These are phyloP conservation scores for Rhimphoctona megacephalus DNA, from an alignment of 2,888 invertebrate genomes.

Conservation along the genomic window DNA sequence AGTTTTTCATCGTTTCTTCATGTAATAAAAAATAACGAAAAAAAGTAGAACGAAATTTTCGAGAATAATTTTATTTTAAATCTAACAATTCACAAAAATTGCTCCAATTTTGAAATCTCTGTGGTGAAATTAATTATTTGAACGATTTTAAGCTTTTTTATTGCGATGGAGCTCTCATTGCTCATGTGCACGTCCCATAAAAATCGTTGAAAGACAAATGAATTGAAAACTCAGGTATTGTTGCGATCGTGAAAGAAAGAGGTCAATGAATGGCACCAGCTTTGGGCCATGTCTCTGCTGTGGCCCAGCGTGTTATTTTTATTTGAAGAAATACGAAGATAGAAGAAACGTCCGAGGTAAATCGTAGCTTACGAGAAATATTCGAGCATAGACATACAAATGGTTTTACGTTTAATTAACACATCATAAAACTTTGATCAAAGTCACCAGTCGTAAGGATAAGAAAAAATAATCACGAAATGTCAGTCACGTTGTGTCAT, in stretches of 20 bases:
- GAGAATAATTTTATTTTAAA: not conserved
- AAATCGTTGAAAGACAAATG: conserved; percentile 44
- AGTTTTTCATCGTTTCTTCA: too few relatives aligned
- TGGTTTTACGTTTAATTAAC: conserved; percentile 7
- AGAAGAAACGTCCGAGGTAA: conserved; percentile 73
- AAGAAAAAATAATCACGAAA: conserved; percentile 52
- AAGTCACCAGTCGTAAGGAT: conserved; percentile 24
- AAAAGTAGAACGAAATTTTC: not conserved
- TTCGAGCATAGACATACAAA: not conserved
- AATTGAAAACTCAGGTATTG: conserved; percentile 58
- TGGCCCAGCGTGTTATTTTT: conserved; percentile 72
- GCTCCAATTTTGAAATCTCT: not conserved
- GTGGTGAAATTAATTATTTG: not conserved
- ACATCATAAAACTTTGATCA: conserved; percentile 42
- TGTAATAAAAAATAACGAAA: too few relatives aligned
- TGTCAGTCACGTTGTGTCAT: conserved; percentile 59
- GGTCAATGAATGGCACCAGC: conserved; percentile 75
- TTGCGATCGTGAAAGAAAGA: conserved; percentile 73
- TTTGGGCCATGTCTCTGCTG: conserved; percentile 77
- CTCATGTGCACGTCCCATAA: not conserved
- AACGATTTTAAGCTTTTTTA: too few relatives aligned
- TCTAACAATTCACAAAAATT: not conserved
- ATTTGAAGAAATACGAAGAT: conserved; percentile 69
- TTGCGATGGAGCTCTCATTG: not conserved
- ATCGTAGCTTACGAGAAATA: conserved; percentile 1